These are phyloP conservation scores for Amphiura filiformis DNA, from an alignment of 35 echinoderm and acorn worm genomes.

Conservation along the genomic window DNA sequence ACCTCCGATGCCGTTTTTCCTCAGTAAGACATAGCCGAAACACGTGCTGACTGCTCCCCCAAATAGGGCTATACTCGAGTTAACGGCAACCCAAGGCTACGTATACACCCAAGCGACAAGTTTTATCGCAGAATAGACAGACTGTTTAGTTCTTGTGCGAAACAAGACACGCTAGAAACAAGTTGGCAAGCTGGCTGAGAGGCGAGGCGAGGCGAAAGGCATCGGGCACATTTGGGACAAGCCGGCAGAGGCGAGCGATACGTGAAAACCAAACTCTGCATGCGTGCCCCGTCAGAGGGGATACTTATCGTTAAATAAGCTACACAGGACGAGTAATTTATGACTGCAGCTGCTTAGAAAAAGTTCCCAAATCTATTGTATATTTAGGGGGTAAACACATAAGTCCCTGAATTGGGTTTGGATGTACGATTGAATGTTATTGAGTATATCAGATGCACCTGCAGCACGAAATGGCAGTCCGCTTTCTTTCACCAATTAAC, in stretches of 20 bases:
- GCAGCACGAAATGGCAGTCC: conserved; percentile 45
- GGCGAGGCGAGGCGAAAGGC: too few species aligned
- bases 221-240: too few species aligned
- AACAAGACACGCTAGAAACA: too few species aligned
- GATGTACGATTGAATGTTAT: conserved; percentile 70
- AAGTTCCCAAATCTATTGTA: conserved; percentile 53
- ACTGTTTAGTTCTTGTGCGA: too few species aligned
- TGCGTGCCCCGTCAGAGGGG: neutral
- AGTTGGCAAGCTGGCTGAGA: too few species aligned
- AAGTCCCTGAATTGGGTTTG: conserved; percentile 53
- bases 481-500: conserved; percentile 55
- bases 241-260: too few species aligned
- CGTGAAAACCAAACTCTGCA: neutral
- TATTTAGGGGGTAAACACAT: conserved; percentile 49
- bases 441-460: conserved; percentile 56
- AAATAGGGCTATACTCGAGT: too few species aligned
- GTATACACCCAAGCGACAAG: too few species aligned
- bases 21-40: too few species aligned
- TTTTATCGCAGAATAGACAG: too few species aligned
- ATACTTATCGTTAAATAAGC: conserved; percentile 12
- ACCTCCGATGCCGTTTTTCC: neutral
- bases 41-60: too few species aligned
- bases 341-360: conserved; percentile 46
- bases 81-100: too few species aligned
- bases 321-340: conserved; percentile 38